Conservation (phyloP, 2,888 invertebrate species). For the Phortica okadai region DNA sequence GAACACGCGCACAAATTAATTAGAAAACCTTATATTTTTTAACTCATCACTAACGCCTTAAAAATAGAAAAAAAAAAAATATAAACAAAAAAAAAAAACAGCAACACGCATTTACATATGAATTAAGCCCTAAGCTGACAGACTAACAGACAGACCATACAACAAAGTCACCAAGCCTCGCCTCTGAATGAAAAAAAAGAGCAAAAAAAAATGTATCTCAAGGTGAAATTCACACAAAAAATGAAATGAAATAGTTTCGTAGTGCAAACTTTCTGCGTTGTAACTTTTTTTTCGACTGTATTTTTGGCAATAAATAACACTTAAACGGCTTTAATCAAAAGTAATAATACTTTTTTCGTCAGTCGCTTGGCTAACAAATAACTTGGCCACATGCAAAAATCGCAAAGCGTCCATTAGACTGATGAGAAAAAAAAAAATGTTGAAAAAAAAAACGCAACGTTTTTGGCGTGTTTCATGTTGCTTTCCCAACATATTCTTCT, state of each 20-base stretch:
- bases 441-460: background rate
- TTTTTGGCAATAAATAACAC: constrained; percentile 23
- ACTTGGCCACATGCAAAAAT: constrained; percentile 2
- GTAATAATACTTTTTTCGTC: constrained; percentile 7
- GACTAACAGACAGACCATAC: constrained; percentile 5
- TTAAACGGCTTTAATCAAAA: constrained; percentile 20
- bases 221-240: constrained; percentile 28
- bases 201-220: constrained; percentile 7
- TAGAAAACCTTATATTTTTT: constrained; percentile 13
- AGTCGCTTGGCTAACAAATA: constrained; percentile 7
- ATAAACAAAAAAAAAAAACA: background rate
- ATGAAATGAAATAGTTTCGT: constrained; percentile 1
- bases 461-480: constrained; percentile 3
- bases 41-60: background rate
- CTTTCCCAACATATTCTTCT: background rate
- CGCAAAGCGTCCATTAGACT: constrained; percentile 10
- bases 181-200: constrained; percentile 13
- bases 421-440: constrained; percentile 24
- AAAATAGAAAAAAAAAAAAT: background rate
- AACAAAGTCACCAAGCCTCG: constrained; percentile 20
- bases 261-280: constrained; percentile 18
- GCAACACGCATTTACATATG: constrained; percentile 26
- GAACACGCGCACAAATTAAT: constrained; percentile 25
- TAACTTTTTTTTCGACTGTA: constrained; percentile 5
- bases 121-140: constrained; percentile 3